Base-by-base conservation (phyloP, 2,797 vertebrate species). In the Hemibagrus guttatus region DNA sequence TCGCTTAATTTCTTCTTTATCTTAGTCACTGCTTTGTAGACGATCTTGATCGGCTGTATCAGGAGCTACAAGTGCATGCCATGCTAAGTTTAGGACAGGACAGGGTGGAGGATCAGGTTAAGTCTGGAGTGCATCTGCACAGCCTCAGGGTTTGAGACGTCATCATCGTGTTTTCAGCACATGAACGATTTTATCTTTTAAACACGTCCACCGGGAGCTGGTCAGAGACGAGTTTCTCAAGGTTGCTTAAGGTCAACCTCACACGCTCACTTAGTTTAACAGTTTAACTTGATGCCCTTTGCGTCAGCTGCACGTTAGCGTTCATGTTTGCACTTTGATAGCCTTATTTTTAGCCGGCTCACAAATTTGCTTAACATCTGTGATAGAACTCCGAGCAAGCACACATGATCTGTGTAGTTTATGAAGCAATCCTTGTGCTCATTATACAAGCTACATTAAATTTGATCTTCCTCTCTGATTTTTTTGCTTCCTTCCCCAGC, bases 51-150 rank as follows among this genome's bases (percentile, higher is more conserved):
- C n/a, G 8, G n/a, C 19, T 26, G 39, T 28, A 16, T 80, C 79
- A 17, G 39, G 16, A n/a, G 31, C 78, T 26, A 39, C 54, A 6
- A 2, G 26, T 81, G 16, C 21, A 11, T 59, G 56, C 31, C 14
- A 23, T 58, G 26, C 26, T 39, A 23, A 68, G 74, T 52, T 79
- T 54, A 64, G 21, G 21, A 66, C 35, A 64, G 71, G 80, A 42
- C 71, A n/a, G 19, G 54, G 74, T 71, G 54, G 28, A 84, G 64
- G 19, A 84, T 84, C 54, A 84, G 86, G 54, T n/a, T 84, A 78
- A 87, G 72, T 28, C 56, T 64, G 23, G 71, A 14, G 66, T 42
- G 56, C 31, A 14, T 39, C 46, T 85, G 75, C n/a, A 79, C 63
- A 72, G 75, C 64, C 35, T 14, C 12, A n/a, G 78, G 63, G 16